Base-by-base conservation (phyloP, 64 coral and sea anemone genomes). In the Pocillopora verrucosa region DNA sequence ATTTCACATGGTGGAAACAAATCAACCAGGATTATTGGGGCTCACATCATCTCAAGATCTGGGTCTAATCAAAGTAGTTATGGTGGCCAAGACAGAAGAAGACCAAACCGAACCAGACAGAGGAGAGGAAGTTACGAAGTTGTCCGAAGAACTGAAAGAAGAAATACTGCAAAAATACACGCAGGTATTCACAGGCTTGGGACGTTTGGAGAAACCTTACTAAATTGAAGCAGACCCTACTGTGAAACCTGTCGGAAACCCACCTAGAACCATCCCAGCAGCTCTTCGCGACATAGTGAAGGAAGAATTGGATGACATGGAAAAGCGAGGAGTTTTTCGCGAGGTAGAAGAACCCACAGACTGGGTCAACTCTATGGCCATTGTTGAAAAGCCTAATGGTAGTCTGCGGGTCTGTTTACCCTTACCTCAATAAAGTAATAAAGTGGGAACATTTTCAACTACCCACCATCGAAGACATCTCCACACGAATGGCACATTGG, bases 11-110 rank as follows among this genome's bases (percentile, higher is more conserved):
- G 87, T 93, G 17, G 92, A 93, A 63, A 93, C 86, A 22, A 82
- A 88, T 75, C 92, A 93, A 89, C 86, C 92, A 74, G 86, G 86
- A 60, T 75, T 93, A 75, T 65, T 93, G 45, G 91, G 91, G 62
- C 86, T 93, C 20, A 81, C 24, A 83, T 78, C 85, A 59, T 80
- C 85, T 75, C 85, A 93, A 83, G 86, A 93, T 60, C 58, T 88
- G 35, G 86, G 77, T 36, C 58, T 93, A 35, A 93, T 93, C 76
- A 92, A 88, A 93, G 86, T 93, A 4, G 76, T 88, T 56, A 83
- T 83, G 86, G 76, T 74, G 56, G 79, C 92, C 38, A 64, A 91
- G 65, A 65, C 59, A 45, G 36, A 77, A 56, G 24, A 86, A 78
- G 68, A 59, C 13, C 76, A 89, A 70, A 72, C 83, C 56, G 24